Evolutionary conservation across 1,140 invertebrate genomes (phyloP), one percentile per base, ranked within the genome.

Genomic region (Drosophila ficusphila): DNA sequence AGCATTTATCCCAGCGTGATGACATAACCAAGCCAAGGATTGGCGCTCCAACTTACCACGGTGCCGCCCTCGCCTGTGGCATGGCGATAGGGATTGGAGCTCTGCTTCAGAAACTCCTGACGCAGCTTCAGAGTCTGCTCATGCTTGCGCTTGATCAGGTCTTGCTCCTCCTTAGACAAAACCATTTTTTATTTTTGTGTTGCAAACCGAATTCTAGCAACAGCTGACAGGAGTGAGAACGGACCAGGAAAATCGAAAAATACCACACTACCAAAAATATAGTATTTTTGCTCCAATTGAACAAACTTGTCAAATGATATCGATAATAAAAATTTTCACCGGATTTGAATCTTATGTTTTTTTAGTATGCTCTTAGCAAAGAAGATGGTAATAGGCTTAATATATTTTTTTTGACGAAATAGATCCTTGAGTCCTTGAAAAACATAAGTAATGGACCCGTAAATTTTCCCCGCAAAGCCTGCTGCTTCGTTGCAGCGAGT

Each of bases 81-180:
- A 91, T 93, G 92, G 12, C 92, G 92, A 67, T 92, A 93, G 9
- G 96, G 96, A 89, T 96, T 94, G 1, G 93, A 93, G 27, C 91
- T 89, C 78, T 95, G 93, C 91, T 94, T 95, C n/a, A 95, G 77
- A 89, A 94, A 97, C 81, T 96, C 92, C n/a, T 12, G 53, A 48
- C 91, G 90, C 41, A 91, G 58, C 33, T 91, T 90, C 3, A 85
- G 53, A 16, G 90, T 90, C 5, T 79, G 70, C 36, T 91, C 78
- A 42, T 91, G 90, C 70, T 91, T 90, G 49, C 86, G 86, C 11
- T 51, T 51, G 33, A 91, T 76, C 8, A 90, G 71, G 27, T 77
- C 78, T 56, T 70, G 51, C 60, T 88, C 69, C 49, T 83, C 83
- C 23, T 57, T 64, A 7, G 74, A 57, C 52, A 69, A 51, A 60